A percentile compares a stretch with the other conserved stretches of the same genome.
These are phyloP conservation scores for Pharmacophagus antenor DNA, from an alignment of 2,888 invertebrate species.

Conservation along the genomic window DNA sequence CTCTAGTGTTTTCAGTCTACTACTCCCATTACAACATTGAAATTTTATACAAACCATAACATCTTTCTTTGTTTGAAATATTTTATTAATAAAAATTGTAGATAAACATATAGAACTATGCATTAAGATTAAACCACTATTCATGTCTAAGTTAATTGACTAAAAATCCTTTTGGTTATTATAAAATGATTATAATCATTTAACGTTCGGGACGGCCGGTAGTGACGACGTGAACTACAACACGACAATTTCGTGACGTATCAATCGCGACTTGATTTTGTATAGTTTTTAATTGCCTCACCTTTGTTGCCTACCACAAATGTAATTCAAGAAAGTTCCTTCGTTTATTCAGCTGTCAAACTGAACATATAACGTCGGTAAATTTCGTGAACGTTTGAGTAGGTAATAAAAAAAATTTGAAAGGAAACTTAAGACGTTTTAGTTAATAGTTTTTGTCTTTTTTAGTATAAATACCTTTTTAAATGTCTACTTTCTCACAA, in stretches of 20 bases:
- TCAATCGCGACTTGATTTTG: conserved; percentile 23
- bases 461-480: too few relatives aligned
- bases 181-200: background rate
- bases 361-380: background rate
- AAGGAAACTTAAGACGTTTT: too few relatives aligned
- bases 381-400: background rate
- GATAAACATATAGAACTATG: too few relatives aligned
- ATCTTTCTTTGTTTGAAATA: too few relatives aligned
- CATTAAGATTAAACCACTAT: too few relatives aligned
- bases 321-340: conserved; percentile 11
- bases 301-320: conserved; percentile 4
- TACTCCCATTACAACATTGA: too few relatives aligned
- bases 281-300: conserved; percentile 21
- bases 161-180: background rate
- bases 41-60: too few relatives aligned
- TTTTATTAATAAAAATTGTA: too few relatives aligned
- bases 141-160: too few relatives aligned
- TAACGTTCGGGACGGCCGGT: background rate
- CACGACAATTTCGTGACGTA: conserved; percentile 11
- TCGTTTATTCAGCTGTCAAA: conserved; percentile 11
- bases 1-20: too few relatives aligned
- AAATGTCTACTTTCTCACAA: too few relatives aligned
- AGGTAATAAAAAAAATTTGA: background rate
- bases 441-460: too few relatives aligned
- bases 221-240: background rate